These are phyloP conservation scores for Eubucco bourcierii DNA, from an alignment of 2,113 vertebrate genomes.

Conservation along the genomic window DNA sequence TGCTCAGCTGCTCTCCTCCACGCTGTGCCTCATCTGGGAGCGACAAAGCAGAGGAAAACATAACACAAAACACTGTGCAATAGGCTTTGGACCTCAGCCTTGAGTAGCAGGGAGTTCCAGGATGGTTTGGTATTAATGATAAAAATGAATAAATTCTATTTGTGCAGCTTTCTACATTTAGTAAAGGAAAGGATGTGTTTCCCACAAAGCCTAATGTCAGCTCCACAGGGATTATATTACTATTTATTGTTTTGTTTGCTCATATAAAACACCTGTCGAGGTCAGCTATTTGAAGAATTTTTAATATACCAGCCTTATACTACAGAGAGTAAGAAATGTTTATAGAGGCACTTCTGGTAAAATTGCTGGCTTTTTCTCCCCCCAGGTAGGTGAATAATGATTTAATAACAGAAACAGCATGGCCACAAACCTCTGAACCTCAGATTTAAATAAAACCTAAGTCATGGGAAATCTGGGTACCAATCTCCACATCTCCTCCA, in stretches of 20 bases:
- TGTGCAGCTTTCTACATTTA: conserved; percentile 42
- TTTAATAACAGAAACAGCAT: conserved; percentile 75
- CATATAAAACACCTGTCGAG: conserved; percentile 59
- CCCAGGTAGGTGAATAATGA: conserved; percentile 59
- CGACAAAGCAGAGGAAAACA: not conserved
- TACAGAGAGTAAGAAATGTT: conserved; percentile 57
- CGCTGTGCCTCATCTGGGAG: rapidly evolving
- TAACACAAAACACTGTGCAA: not conserved
- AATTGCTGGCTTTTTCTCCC: conserved; percentile 21
- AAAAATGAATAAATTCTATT: conserved; percentile 62
- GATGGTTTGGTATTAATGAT: conserved; percentile 51
- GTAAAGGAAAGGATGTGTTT: conserved; percentile 67
- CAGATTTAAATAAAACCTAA: conserved; percentile 70
- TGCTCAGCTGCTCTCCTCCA: not conserved
- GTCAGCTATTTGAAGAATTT: conserved; percentile 68
- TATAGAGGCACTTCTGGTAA: conserved; percentile 46
- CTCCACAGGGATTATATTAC: conserved; percentile 57
- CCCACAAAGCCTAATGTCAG: conserved; percentile 50
- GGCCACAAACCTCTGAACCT: conserved; percentile 56
- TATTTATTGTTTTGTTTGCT: conserved; percentile 72
- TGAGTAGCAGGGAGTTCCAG: not conserved
- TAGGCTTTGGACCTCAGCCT: not conserved
- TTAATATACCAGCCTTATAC: conserved; percentile 62
- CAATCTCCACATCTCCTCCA: conserved; percentile 32
- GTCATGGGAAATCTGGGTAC: conserved; percentile 58